These are phyloP conservation scores for Drosophila sturtevanti DNA, from an alignment of 1,140 invertebrate genomes.

Conservation along the genomic window DNA sequence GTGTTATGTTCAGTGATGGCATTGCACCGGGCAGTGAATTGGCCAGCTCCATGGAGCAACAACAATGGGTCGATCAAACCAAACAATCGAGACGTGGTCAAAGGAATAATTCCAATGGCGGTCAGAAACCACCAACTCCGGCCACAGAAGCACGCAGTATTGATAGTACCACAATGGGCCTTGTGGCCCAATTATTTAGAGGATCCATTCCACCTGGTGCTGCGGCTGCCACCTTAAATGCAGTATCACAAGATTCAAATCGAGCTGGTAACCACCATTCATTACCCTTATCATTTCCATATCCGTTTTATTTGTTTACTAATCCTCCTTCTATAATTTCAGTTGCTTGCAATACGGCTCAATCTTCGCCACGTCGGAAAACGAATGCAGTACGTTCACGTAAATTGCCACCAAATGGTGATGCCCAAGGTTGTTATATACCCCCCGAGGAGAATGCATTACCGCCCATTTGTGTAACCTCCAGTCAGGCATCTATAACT, in stretches of 20 bases:
- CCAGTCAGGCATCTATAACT: conserved; percentile 32
- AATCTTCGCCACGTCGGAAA: conserved; percentile 65
- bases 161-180: conserved; percentile 62
- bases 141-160: conserved; percentile 51
- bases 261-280: conserved; percentile 46
- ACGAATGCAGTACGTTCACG: conserved; percentile 53
- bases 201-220: conserved; percentile 75
- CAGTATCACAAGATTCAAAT: conserved; percentile 41
- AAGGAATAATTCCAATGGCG: conserved; percentile 42
- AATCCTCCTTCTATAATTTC: neutral
- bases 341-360: conserved; percentile 49
- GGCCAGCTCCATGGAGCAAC: conserved; percentile 85
- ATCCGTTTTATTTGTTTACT: neutral
- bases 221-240: conserved; percentile 63
- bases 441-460: conserved; percentile 84
- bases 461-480: conserved; percentile 83
- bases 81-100: conserved; percentile 69
- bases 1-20: conserved; percentile 96
- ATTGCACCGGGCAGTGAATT: conserved; percentile 95
- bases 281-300: neutral
- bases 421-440: conserved; percentile 85
- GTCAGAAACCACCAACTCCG: conserved; percentile 68
- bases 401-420: conserved; percentile 82
- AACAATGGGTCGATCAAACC: conserved; percentile 60
- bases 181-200: conserved; percentile 74